Evolutionary conservation across 2,113 vertebrate species (phyloP).

Genomic region (Puma concolor): DNA sequence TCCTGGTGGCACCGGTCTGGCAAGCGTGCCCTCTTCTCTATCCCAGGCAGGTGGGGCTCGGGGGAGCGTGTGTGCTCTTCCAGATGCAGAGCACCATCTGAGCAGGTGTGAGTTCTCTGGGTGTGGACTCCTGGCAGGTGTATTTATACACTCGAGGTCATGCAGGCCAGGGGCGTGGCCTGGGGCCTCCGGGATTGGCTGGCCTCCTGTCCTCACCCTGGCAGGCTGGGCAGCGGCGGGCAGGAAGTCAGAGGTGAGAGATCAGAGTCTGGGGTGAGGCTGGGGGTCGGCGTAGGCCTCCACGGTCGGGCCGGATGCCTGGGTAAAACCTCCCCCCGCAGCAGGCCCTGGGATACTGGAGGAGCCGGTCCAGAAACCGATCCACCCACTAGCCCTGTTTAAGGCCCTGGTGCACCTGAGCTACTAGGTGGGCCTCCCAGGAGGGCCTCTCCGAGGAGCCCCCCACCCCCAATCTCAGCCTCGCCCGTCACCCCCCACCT

Average conservation of each 20-base stretch:
- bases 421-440: background rate
- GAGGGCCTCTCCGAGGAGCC: background rate
- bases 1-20: background rate
- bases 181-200: constrained; percentile 21
- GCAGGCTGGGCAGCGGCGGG: background rate
- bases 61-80: background rate
- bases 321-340: accelerated
- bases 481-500: background rate
- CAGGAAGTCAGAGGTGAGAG: background rate
- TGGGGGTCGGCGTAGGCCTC: background rate
- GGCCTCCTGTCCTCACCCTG: background rate
- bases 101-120: constrained; percentile 22
- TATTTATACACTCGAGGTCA: constrained; percentile 51
- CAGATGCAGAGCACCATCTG: no score
- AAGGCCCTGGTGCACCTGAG: background rate
- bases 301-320: background rate
- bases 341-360: background rate
- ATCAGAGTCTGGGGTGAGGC: background rate
- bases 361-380: background rate
- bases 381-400: background rate
- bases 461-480: background rate
- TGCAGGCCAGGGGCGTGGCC: constrained; percentile 27
- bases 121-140: background rate
- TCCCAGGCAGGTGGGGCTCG: background rate
- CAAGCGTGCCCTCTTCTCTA: background rate